A percentile compares a stretch with the other conserved stretches of the same genome.
Evolutionary conservation across 53 echinoderm and acorn worm species (phyloP).

Genomic region (Holothuria leucospilota): DNA sequence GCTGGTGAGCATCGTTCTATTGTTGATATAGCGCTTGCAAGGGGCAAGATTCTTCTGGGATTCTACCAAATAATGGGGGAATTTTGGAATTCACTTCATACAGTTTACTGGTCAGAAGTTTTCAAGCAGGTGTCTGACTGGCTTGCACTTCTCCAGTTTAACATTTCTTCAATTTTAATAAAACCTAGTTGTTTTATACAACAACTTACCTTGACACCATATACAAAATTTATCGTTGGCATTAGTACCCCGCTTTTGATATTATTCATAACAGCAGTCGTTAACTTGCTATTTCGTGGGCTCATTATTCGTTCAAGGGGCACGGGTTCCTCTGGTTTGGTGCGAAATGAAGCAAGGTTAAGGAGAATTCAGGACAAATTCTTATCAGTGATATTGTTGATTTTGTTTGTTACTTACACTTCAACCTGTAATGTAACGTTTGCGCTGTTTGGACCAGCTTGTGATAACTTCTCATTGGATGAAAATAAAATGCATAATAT

Average conservation of each 20-base stretch:
- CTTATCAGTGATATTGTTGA: slow-evolving; percentile 26
- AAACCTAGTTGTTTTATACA: slow-evolving; percentile 10
- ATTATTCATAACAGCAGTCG: neutral
- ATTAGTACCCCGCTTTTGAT: neutral
- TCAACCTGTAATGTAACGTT: slow-evolving; percentile 58
- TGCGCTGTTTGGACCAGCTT: slow-evolving; percentile 55
- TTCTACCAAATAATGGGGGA: slow-evolving; percentile 43
- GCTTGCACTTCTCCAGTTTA: slow-evolving; percentile 16
- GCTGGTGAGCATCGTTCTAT: neutral
- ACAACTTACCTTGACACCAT: slow-evolving; percentile 1
- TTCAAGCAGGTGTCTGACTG: neutral
- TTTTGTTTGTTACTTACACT: slow-evolving; percentile 70
- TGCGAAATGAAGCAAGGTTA: neutral
- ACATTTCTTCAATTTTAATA: slow-evolving; percentile 1
- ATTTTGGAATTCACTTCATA: slow-evolving; percentile 24
- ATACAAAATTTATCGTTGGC: neutral
- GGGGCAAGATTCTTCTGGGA: slow-evolving; percentile 24
- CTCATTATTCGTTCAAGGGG: neutral
- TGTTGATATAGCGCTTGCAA: neutral
- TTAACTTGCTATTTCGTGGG: too few relatives aligned
- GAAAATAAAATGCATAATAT: slow-evolving; percentile 17
- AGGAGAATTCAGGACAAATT: neutral
- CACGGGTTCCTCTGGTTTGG: neutral
- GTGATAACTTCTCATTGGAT: slow-evolving; percentile 61
- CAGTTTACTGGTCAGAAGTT: neutral